These are phyloP conservation scores for Stegophylla sp. DNA, from an alignment of 2,888 invertebrate species.

Conservation along the genomic window DNA sequence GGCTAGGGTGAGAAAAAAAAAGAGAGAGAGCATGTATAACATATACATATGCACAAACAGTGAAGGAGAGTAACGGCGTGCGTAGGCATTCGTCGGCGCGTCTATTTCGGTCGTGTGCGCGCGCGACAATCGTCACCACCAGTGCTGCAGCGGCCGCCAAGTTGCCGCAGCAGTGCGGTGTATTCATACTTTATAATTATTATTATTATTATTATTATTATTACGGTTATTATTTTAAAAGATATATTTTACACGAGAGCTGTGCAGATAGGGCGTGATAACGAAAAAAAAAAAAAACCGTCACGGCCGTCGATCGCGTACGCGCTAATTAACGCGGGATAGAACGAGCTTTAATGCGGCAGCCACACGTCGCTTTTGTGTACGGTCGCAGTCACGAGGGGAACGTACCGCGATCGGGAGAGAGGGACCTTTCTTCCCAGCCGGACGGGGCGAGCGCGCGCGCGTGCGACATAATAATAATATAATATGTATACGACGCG, in stretches of 20 bases:
- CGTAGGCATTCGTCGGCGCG: too few relatives aligned
- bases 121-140: background rate
- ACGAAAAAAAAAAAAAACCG: constrained; percentile 35
- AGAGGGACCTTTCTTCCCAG: background rate
- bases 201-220: constrained; percentile 18
- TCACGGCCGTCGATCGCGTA: constrained; percentile 53
- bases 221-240: constrained; percentile 11
- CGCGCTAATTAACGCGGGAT: constrained; percentile 49
- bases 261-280: constrained; percentile 53
- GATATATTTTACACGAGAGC: constrained; percentile 23
- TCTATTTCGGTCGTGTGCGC: constrained; percentile 7
- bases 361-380: background rate
- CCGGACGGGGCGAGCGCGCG: background rate
- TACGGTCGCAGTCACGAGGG: constrained; percentile 18
- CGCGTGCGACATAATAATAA: constrained; percentile 1
- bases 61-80: too few relatives aligned
- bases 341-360: constrained; percentile 31
- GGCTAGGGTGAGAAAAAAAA: too few relatives aligned
- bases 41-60: too few relatives aligned
- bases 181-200: background rate
- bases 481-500: background rate
- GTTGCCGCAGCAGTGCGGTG: too few relatives aligned
- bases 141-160: background rate
- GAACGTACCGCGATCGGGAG: background rate
- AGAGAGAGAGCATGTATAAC: too few relatives aligned